Base-by-base conservation (phyloP, 2,113 vertebrate species). In the Scophthalmus maximus region DNA sequence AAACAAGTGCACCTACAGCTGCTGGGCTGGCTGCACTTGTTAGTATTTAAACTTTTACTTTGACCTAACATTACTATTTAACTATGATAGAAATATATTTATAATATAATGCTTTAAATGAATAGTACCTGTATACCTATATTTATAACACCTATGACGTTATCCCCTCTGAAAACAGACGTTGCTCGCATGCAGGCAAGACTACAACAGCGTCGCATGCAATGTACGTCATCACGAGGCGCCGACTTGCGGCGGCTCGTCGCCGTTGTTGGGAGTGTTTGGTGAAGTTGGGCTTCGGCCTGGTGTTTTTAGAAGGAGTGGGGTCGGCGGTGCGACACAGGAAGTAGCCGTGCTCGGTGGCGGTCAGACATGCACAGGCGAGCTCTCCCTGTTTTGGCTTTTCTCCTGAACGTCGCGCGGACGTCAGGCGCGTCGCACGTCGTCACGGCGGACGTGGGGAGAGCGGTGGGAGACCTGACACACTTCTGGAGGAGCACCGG, bases 401-500 rank as follows among this genome's bases (percentile, higher is more conserved):
- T 89, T 0, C 14, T 88, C 0, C 14, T 79, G 0, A 52, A 26
- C 26, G 0, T 82, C 5, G 49, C 11, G 6, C 6, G 20, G 34
- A 53, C 44, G 6, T 69, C 49, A 0, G n/a, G 5, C 3, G 23
- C 65, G 23, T 71, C 87, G 0, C 57, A 73, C 52, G 55, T 80
- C 9, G 59, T 94, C 60, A 47, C 46, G 6, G 92, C 86, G 0
- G 90, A 91, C n/a, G 76, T 77, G n/a, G 47, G 64, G 5, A 79
- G 38, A 51, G 67, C 86, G 2, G 50, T 80, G 0, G 75, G 79
- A 51, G 73, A 85, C 0, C 78, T 95, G 0, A 86, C 53, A 22
- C 93, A 92, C 56, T 95, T 94, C 80, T 95, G 94, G 94, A 93
- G 78, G 55, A 94, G 94, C 81, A 92, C 92, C 2, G 94, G 94